Base-by-base conservation (phyloP, 2,113 vertebrate genomes). In the Romanogobio albipinnatus region DNA sequence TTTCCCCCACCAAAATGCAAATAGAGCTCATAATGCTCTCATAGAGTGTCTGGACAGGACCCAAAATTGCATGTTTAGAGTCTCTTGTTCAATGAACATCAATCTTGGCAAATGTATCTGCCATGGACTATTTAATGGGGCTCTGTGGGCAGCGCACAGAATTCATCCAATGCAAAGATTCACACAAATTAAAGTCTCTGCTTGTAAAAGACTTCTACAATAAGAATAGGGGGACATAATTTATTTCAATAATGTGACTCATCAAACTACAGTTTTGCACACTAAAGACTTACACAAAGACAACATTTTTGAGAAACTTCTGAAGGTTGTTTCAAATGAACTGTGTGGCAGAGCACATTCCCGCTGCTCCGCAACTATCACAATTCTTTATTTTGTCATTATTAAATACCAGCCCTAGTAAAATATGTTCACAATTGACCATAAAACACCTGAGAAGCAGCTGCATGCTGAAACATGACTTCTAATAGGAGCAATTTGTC, bases 401-500 rank as follows among this genome's bases (percentile, higher is more conserved):
- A 70, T 82, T 70, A 56, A 71, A 82, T n/a, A 82, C 49, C 49
- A 71, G 33, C 66, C 49, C 19, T 24, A 14, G 80, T 71, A 82
- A 82, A 71, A 56, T 58, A 71, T 71, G 66, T 71, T 53, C 80
- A 82, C 29, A 24, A 71, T 82, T 56, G 80, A 71, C 26, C 19
- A 82, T 82, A 82, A 82, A 82, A 58, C 64, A 82, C 47, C 24
- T 19, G 79, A 81, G 47, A 82, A 66, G 33, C 29, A 71, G 80
- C 49, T 82, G 62, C 29, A 71, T 71, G 64, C 80, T 71, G 80
- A 78, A 59, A 59, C 49, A 71, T 56, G 80, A 24, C 45, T 74
- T 39, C 74, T 82, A 76, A 78, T 68, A 62, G 78, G 74, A 45
- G 79, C 79, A 71, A 82, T 82, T 82, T 82, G 49, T 82, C 80